Percentiles rank a stretch among this genome's conserved stretches.
phyloP scores from a whole-genome alignment of 2,888 invertebrate species.

The Branchipolynoe longqiensis region DNA sequence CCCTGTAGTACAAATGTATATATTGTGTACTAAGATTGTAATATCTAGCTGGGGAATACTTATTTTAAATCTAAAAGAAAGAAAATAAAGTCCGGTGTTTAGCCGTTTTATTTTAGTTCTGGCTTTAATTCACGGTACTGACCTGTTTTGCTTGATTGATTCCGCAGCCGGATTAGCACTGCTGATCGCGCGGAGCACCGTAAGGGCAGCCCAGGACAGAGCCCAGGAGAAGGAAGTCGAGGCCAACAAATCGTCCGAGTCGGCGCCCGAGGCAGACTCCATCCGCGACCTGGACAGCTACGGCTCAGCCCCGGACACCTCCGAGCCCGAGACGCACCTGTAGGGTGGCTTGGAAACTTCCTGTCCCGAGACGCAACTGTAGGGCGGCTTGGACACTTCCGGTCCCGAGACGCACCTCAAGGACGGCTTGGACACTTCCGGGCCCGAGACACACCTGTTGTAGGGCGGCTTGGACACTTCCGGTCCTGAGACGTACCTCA shows the following conservation, averaged over 20 bases:
- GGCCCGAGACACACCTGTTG: slow-evolving; percentile 50
- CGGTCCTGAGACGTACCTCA: background rate
- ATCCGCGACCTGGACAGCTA: slow-evolving; percentile 63
- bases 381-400: background rate
- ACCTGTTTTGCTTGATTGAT: background rate
- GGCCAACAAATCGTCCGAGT: slow-evolving; percentile 44
- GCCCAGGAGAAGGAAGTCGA: slow-evolving; percentile 12
- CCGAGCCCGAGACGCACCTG: slow-evolving; percentile 64
- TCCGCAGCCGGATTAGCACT: slow-evolving; percentile 67
- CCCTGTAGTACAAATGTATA: too few species aligned
- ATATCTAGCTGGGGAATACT: too few species aligned
- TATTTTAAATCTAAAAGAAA: too few species aligned
- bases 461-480: background rate
- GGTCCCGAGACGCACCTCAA: too few species aligned
- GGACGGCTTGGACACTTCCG: slow-evolving; percentile 56
- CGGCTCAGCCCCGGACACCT: slow-evolving; percentile 58
- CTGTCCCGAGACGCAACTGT: background rate
- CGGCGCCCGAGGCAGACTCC: slow-evolving; percentile 56
- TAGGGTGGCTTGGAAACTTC: too few species aligned
- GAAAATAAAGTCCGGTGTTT: too few species aligned
- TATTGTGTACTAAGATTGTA: too few species aligned
- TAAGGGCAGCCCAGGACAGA: slow-evolving; percentile 17
- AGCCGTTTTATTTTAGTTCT: too few species aligned
- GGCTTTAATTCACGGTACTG: too few species aligned
- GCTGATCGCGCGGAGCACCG: slow-evolving; percentile 66